These are phyloP conservation scores for Heteromurus nitidus DNA, from an alignment of 2,888 invertebrate genomes.

Conservation along the genomic window DNA sequence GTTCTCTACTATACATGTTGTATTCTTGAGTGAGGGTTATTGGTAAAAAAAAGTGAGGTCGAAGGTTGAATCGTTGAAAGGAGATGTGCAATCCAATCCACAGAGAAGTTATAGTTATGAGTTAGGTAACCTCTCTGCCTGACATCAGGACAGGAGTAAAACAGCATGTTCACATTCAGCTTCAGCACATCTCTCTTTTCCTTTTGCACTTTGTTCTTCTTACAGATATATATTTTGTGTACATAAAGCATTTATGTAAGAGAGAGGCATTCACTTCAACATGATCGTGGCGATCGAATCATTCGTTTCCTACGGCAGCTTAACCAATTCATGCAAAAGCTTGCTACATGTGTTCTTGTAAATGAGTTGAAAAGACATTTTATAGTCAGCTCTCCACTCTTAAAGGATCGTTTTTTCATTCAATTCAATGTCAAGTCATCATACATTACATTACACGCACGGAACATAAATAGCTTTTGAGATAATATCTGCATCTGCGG, in stretches of 20 bases:
- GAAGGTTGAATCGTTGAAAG: conserved; percentile 38
- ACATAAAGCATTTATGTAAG: background rate
- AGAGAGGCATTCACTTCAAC: no score
- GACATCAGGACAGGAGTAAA: background rate
- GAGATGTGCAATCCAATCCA: background rate
- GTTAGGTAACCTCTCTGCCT: conserved; percentile 5
- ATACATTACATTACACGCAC: background rate
- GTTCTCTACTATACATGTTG: no score
- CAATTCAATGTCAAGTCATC: background rate
- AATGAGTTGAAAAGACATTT: background rate
- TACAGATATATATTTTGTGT: background rate
- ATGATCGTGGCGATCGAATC: no score
- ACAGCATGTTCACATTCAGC: background rate
- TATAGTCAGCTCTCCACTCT: background rate
- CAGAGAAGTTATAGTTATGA: no score
- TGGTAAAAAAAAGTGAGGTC: conserved; percentile 3
- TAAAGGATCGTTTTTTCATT: background rate
- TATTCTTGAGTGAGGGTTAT: background rate
- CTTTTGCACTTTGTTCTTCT: background rate
- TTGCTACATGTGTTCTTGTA: background rate
- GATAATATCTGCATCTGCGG: background rate
- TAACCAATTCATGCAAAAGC: background rate
- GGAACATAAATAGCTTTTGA: background rate
- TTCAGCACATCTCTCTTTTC: background rate
- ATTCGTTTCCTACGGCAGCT: background rate